These are phyloP conservation scores for Hemibagrus guttatus DNA, from an alignment of 2,797 vertebrate species.

Conservation along the genomic window DNA sequence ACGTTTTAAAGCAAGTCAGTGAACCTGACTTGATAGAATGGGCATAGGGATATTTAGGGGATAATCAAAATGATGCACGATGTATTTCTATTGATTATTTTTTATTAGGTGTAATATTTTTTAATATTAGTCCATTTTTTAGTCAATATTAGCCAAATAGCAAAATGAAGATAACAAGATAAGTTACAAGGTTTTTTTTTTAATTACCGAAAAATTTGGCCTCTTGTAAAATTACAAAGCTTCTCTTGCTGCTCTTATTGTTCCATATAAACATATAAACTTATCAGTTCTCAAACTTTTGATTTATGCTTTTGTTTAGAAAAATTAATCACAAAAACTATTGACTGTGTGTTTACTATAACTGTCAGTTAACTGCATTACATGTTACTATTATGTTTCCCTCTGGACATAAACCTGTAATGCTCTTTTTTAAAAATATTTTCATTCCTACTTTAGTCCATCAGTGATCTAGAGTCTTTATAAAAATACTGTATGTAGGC, in stretches of 20 bases:
- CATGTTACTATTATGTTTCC: not conserved
- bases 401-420: not conserved
- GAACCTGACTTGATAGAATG: not conserved
- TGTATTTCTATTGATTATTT: slow-evolving; percentile 24
- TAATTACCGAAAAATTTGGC: not conserved
- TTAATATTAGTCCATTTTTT: not conserved
- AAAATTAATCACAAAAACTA: not conserved
- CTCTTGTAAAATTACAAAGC: not conserved
- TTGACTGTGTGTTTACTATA: not conserved
- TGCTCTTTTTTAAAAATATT: not conserved
- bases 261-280: slow-evolving; percentile 3
- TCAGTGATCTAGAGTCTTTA: not conserved
- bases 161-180: not conserved
- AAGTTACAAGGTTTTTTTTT: not conserved
- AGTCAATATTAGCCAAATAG: not conserved
- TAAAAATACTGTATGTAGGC: too few relatives aligned
- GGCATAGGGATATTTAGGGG: not conserved
- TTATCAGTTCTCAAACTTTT: not conserved
- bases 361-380: not conserved
- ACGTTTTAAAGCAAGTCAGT: not conserved
- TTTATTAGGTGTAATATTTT: slow-evolving; percentile 12
- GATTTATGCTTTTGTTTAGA: slow-evolving; percentile 7
- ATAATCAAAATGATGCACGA: not conserved
- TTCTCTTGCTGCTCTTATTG: not conserved
- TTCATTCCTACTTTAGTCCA: not conserved